Evolutionary conservation across 2,888 invertebrate genomes (phyloP).

Genomic region (Nemurella pictetii): DNA sequence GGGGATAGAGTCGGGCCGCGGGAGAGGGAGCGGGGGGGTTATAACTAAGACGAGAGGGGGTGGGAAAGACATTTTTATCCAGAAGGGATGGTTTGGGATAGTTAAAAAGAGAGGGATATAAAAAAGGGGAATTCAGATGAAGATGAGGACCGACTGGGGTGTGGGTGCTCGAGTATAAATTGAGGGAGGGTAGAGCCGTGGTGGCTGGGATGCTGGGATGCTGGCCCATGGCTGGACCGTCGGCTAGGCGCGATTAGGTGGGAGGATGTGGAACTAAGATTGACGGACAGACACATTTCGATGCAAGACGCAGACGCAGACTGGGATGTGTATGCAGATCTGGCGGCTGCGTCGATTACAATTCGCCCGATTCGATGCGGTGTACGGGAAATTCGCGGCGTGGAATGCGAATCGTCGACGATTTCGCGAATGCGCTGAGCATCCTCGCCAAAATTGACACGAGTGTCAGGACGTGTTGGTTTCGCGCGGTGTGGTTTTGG

Average conservation of each 20-base stretch:
- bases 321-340: not conserved
- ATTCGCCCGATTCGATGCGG: not conserved
- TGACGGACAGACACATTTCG: constrained; percentile 1
- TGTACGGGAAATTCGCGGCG: not conserved
- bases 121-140: constrained; percentile 31
- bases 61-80: constrained; percentile 34
- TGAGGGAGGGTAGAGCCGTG: not conserved
- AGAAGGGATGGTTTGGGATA: constrained; percentile 22
- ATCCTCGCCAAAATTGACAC: too few relatives aligned
- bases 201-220: not conserved
- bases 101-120: constrained; percentile 32
- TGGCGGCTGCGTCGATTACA: not conserved
- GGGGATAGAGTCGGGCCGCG: not conserved
- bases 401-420: not conserved
- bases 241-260: constrained; percentile 28
- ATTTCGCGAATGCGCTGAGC: not conserved
- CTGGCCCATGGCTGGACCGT: constrained; percentile 17
- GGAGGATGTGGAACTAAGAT: constrained; percentile 25
- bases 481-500: too few relatives aligned
- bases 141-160: constrained; percentile 7
- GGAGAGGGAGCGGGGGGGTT: constrained; percentile 31
- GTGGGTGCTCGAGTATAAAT: not conserved
- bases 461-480: too few relatives aligned
- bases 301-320: not conserved
- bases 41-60: constrained; percentile 36